phyloP scores from a whole-genome alignment of 2,797 vertebrate species.

The Epinephelus coioides region DNA sequence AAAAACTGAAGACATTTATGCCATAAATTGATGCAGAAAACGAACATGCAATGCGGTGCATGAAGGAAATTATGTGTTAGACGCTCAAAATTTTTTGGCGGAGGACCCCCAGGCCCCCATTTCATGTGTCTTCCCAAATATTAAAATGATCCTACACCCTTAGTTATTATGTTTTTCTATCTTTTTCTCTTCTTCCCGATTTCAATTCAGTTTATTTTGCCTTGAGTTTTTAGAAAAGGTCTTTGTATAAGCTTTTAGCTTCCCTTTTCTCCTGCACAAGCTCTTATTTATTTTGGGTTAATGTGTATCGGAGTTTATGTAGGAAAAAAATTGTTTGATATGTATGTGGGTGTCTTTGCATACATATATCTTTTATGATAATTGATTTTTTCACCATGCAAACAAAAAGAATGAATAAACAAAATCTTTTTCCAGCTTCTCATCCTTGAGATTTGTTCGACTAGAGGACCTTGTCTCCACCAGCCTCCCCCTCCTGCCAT shows the following conservation, averaged over 20 bases:
- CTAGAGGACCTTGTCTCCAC: constrained; percentile 83
- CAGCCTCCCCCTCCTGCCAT: constrained; percentile 86
- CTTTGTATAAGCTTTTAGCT: neutral
- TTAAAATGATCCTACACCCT: too few relatives aligned
- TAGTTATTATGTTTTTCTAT: neutral
- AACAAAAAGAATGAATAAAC: neutral
- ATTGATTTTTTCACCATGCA: neutral
- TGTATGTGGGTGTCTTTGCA: neutral
- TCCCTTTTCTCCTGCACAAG: neutral
- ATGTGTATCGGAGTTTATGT: neutral
- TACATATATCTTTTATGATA: neutral
- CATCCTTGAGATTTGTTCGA: constrained; percentile 89
- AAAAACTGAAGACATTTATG: too few relatives aligned
- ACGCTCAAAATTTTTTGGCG: too few relatives aligned
- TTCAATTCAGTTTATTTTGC: neutral
- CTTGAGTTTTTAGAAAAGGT: neutral
- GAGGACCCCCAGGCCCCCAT: too few relatives aligned
- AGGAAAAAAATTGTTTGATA: neutral
- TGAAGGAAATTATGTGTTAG: too few relatives aligned
- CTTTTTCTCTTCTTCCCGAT: neutral
- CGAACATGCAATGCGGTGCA: too few relatives aligned
- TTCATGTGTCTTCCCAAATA: too few relatives aligned
- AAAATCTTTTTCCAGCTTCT: constrained; percentile 82
- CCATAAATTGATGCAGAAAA: too few relatives aligned
- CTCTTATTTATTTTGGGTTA: neutral